These are phyloP conservation scores for silkworm (Bombyx mori) DNA, from an alignment of 1,140 invertebrate genomes.

Conservation along the genomic window ASM3026992v2 NC_085117.1:1703001-1703500, in stretches of 20 bases:
- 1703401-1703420: conserved; percentile 43
- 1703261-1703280: conserved; percentile 60
- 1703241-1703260: conserved; percentile 33
- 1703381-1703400: conserved; percentile 63
- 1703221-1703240: conserved; percentile 11
- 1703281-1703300: conserved; percentile 42
- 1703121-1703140: not conserved
- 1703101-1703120: not conserved
- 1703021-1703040: too few relatives aligned
- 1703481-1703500: conserved; percentile 83
- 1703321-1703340: conserved; percentile 36
- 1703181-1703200: conserved; percentile 40
- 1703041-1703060: too few relatives aligned
- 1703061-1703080: too few relatives aligned
- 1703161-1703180: conserved; percentile 9
- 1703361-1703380: conserved; percentile 1
- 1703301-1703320: conserved; percentile 14
- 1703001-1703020: too few relatives aligned
- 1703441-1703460: conserved; percentile 81
- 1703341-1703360: conserved; percentile 1
- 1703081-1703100: not conserved
- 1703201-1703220: conserved; percentile 26
- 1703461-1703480: conserved; percentile 83
- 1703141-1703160: not conserved
- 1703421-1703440: conserved; percentile 4